phyloP scores from a whole-genome alignment of 2,888 invertebrate species.

The Temnothorax rugatulus region DNA sequence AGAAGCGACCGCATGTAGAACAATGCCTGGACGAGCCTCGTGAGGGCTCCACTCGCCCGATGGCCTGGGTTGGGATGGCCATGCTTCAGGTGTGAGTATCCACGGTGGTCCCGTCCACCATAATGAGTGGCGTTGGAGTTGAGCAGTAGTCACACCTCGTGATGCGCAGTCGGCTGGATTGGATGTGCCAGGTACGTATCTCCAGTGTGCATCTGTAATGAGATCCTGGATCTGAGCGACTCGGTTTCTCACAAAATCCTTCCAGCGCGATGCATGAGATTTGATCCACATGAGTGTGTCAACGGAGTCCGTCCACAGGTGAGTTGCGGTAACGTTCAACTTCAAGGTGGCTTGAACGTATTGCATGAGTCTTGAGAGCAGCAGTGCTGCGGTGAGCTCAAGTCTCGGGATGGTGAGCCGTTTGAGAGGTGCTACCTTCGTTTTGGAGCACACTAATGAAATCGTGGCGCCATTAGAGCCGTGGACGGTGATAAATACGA shows the following conservation, averaged over 20 bases:
- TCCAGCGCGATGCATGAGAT: constrained; percentile 67
- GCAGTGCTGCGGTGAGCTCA: too few species aligned
- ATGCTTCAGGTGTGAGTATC: not conserved
- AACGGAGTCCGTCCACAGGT: constrained; percentile 61
- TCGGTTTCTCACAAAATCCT: constrained; percentile 64
- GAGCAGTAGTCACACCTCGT: not conserved
- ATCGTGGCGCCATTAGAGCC: too few species aligned
- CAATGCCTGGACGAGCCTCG: not conserved
- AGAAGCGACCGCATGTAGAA: too few species aligned
- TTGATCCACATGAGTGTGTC: constrained; percentile 61
- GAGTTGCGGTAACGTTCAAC: not conserved
- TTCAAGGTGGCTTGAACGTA: too few species aligned
- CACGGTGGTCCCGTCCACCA: too few species aligned
- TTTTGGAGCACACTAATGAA: too few species aligned
- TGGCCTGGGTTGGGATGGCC: not conserved
- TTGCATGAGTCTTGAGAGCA: too few species aligned
- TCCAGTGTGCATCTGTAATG: not conserved
- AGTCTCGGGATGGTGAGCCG: too few species aligned
- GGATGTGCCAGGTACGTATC: not conserved
- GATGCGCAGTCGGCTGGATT: not conserved
- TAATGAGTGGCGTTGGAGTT: not conserved
- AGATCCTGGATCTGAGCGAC: constrained; percentile 59
- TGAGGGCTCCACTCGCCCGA: not conserved
- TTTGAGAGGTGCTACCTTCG: too few species aligned
- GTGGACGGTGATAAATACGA: too few species aligned